phyloP scores from a whole-genome alignment of 2,888 invertebrate species.

The Pseudococcus longispinus region DNA sequence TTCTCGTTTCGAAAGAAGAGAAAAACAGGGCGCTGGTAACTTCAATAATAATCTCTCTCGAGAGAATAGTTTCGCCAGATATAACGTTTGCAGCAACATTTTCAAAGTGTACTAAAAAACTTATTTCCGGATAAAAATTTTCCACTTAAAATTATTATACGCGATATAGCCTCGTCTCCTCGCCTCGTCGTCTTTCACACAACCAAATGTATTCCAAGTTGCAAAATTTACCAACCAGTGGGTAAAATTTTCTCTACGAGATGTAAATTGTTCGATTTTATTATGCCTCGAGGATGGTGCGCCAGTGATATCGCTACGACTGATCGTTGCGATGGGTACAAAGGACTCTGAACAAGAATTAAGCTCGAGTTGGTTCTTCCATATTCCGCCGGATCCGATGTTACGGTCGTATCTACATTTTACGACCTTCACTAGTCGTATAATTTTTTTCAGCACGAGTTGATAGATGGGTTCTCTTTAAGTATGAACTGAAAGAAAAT shows the following conservation, averaged over 20 bases:
- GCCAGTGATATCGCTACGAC: background rate
- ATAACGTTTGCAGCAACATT: conserved; percentile 32
- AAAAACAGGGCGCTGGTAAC: conserved; percentile 39
- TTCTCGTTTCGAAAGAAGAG: background rate
- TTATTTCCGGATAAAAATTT: conserved; percentile 46
- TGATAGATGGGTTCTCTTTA: no score
- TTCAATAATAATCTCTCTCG: conserved; percentile 23
- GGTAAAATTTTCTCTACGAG: background rate
- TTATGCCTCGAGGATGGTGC: background rate
- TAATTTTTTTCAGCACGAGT: no score
- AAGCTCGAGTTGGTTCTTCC: background rate
- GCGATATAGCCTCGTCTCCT: background rate
- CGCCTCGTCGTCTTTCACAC: background rate
- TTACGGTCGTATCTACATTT: no score
- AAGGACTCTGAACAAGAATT: background rate
- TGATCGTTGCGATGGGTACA: background rate
- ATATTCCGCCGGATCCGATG: background rate
- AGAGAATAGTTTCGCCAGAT: conserved; percentile 26
- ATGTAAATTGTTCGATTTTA: background rate
- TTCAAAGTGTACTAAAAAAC: conserved; percentile 41
- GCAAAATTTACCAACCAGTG: background rate
- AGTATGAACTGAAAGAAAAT: no score
- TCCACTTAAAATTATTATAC: conserved; percentile 7
- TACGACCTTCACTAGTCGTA: no score
- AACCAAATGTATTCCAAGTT: background rate